phyloP scores from a whole-genome alignment of 2,797 vertebrate genomes.

The Peromyscus eremicus region DNA sequence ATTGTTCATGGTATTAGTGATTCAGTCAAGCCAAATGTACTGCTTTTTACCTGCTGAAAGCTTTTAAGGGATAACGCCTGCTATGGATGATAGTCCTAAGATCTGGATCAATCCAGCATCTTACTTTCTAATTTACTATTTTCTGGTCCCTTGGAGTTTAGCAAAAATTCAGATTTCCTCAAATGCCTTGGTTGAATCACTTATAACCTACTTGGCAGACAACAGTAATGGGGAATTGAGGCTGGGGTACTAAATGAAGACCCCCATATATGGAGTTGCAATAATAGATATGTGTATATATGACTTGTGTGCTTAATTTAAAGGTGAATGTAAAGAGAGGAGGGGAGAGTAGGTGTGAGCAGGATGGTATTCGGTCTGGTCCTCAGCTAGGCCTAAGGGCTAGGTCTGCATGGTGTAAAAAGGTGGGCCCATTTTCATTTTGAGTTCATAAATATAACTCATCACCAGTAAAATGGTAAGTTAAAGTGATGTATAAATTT shows the following conservation, averaged over 20 bases:
- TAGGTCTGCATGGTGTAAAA: neutral
- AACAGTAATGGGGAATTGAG: neutral
- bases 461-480: neutral
- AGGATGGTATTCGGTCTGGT: neutral
- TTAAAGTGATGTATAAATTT: neutral
- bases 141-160: slow-evolving; percentile 14
- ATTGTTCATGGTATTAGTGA: slow-evolving; percentile 67
- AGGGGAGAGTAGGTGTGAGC: neutral
- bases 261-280: neutral
- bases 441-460: neutral
- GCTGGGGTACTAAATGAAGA: neutral
- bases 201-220: neutral
- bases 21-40: slow-evolving; percentile 48
- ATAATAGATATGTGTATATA: neutral
- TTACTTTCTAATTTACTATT: slow-evolving; percentile 22
- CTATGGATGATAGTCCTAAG: neutral
- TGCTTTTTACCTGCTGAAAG: slow-evolving; percentile 51
- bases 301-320: neutral
- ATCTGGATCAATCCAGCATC: neutral
- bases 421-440: neutral
- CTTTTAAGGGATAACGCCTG: slow-evolving; percentile 26
- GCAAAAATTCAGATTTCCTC: slow-evolving; percentile 39
- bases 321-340: neutral
- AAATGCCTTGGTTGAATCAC: slow-evolving; percentile 36
- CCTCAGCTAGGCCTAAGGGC: neutral